Evolutionary conservation across 2,888 invertebrate species (phyloP).

Genomic region (Glaucopsyche alexis): DNA sequence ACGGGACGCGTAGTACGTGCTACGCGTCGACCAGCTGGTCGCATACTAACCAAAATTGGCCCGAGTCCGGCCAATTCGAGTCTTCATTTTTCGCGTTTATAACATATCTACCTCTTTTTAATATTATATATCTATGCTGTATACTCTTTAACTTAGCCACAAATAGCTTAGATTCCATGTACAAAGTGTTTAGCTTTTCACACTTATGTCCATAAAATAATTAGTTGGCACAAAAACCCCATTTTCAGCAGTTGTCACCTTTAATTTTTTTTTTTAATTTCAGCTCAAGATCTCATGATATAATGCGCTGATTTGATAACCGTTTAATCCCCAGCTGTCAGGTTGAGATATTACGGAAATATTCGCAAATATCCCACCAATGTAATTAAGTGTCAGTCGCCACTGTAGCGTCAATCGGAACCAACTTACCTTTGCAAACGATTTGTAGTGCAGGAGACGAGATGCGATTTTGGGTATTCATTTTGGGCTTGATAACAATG

Average conservation of each 20-base stretch:
- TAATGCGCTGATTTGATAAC: slow-evolving; percentile 20
- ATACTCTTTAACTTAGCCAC: too few relatives aligned
- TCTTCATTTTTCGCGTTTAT: too few relatives aligned
- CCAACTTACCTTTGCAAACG: slow-evolving; percentile 55
- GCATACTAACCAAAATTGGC: too few relatives aligned
- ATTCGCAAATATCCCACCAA: slow-evolving; percentile 50
- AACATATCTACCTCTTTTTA: too few relatives aligned
- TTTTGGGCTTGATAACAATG: too few relatives aligned
- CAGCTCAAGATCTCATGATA: slow-evolving; percentile 23
- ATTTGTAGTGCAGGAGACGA: slow-evolving; percentile 34
- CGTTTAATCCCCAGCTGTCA: slow-evolving; percentile 37
- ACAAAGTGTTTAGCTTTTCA: not conserved
- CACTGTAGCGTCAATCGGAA: slow-evolving; percentile 58
- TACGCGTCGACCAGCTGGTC: too few relatives aligned
- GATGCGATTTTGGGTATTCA: not conserved
- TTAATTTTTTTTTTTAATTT: not conserved
- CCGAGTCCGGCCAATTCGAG: too few relatives aligned
- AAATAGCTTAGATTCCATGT: too few relatives aligned
- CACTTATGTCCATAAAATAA: not conserved
- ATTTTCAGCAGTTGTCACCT: slow-evolving; percentile 9
- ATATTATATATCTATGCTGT: too few relatives aligned
- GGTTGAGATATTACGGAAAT: slow-evolving; percentile 38
- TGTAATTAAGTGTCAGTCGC: slow-evolving; percentile 60
- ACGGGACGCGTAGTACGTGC: too few relatives aligned
- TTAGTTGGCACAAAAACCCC: not conserved